Evolutionary conservation across 2,113 vertebrate species (phyloP), one percentile per base, ranked within the genome.

Genomic region (Hepsetus odoe): DNA sequence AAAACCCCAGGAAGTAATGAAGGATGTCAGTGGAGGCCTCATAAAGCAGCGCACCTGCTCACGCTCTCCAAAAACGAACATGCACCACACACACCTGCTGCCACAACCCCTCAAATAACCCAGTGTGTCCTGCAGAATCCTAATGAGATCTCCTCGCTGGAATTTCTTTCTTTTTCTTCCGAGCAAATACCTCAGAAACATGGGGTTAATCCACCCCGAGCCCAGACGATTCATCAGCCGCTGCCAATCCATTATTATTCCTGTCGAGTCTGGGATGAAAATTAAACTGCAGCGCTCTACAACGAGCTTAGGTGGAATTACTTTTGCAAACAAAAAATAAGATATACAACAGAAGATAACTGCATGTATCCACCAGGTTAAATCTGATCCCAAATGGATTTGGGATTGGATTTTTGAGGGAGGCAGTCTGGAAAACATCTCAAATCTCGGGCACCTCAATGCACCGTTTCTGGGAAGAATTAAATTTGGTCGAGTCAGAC

Each of bases 301-400:
- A 90, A 92, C 87, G 85, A 90, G 90, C 87, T 92, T 92, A 91
- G 85, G 71, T 80, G 86, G 89, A 82, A 90, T 93, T 91, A 92
- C 89, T 90, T 81, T 85, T 79, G 85, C 87, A 88, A 88, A 91
- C 86, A 90, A 89, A 89, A n/a, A 89, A 86, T 85, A 80, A 88
- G 86, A 90, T 90, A 91, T 91, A 72, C 24, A 53, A 10, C n/a
- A 71, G 66, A 22, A 79, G 42, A 62, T 77, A 64, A 68, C 71
- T 74, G 58, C 59, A 80, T 85, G 87, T 68, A 82, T 83, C 61
- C 28, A 44, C 38, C 30, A 42, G 35, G 79, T 66, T 59, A 81
- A 49, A 61, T 77, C 42, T 82, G 73, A 44, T 51, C 22, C 22
- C 24, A 44, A 9, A 32, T 5, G 51, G 16, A 59, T 75, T 40